phyloP scores from a whole-genome alignment of 2,797 vertebrate species.

The Enteromius treurensis region DNA sequence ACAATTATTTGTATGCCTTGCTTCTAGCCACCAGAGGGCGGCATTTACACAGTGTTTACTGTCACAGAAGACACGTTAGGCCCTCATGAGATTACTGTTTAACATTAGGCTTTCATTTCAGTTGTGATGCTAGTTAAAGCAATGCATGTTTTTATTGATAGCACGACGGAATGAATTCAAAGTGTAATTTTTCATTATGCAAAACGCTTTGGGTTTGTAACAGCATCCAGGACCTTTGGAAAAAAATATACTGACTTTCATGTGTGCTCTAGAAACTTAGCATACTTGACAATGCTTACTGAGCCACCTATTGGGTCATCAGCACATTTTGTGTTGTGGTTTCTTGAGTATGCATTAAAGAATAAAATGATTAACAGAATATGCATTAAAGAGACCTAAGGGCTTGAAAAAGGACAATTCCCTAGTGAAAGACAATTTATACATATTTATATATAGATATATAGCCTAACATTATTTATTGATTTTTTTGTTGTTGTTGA shows the following conservation, averaged over 20 bases:
- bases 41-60: neutral
- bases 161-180: neutral
- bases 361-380: too few relatives aligned
- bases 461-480: too few relatives aligned
- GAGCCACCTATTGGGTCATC: too few relatives aligned
- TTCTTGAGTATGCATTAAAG: too few relatives aligned
- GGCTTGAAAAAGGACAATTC: too few relatives aligned
- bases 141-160: neutral
- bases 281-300: too few relatives aligned
- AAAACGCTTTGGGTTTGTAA: neutral
- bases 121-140: neutral
- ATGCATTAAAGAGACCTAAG: too few relatives aligned
- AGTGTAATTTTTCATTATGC: neutral
- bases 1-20: neutral
- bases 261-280: neutral
- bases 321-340: too few relatives aligned
- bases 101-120: neutral
- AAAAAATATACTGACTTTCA: neutral
- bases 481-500: too few relatives aligned
- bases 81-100: neutral
- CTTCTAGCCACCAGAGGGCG: slow-evolving; percentile 28
- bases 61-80: neutral
- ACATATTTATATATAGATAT: too few relatives aligned
- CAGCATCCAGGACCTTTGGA: neutral
- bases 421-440: too few relatives aligned